Evolutionary conservation across 2,888 invertebrate species (phyloP).

Genomic region (Sesamia inferens): DNA sequence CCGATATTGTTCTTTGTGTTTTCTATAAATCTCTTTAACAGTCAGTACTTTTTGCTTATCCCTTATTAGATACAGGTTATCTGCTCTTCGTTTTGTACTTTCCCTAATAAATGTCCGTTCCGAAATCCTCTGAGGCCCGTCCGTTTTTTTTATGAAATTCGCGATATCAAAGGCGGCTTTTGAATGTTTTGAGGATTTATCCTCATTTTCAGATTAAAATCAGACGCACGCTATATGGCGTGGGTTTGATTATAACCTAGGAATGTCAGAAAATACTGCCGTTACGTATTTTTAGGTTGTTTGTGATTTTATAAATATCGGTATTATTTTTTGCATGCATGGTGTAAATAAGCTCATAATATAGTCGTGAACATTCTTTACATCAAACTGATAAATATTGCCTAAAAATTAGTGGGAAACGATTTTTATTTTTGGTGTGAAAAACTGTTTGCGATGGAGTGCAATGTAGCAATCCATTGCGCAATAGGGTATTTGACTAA

Average conservation of each 20-base stretch:
- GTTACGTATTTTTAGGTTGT: neutral
- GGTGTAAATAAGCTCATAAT: too few relatives aligned
- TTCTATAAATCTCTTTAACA: constrained; percentile 52
- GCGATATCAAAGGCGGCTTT: constrained; percentile 38
- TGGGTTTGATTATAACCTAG: constrained; percentile 14
- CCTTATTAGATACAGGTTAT: constrained; percentile 55
- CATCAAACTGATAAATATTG: too few relatives aligned
- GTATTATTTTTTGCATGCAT: too few relatives aligned
- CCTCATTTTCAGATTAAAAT: too few relatives aligned
- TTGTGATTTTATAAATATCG: neutral
- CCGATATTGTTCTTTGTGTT: constrained; percentile 11
- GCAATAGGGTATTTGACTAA: too few relatives aligned
- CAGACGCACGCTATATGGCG: neutral
- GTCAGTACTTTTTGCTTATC: constrained; percentile 49
- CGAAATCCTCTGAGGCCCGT: constrained; percentile 27
- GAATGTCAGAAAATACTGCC: neutral
- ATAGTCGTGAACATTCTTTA: too few relatives aligned
- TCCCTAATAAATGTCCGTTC: constrained; percentile 44
- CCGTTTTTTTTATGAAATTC: constrained; percentile 43
- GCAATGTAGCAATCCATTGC: too few relatives aligned
- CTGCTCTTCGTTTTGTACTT: constrained; percentile 53
- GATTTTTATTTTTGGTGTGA: too few relatives aligned
- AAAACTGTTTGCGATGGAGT: too few relatives aligned
- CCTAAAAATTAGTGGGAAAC: too few relatives aligned
- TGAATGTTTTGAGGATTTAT: constrained; percentile 5